Conservation (phyloP, 2,113 vertebrate genomes). For the Orcinus orca region DNA sequence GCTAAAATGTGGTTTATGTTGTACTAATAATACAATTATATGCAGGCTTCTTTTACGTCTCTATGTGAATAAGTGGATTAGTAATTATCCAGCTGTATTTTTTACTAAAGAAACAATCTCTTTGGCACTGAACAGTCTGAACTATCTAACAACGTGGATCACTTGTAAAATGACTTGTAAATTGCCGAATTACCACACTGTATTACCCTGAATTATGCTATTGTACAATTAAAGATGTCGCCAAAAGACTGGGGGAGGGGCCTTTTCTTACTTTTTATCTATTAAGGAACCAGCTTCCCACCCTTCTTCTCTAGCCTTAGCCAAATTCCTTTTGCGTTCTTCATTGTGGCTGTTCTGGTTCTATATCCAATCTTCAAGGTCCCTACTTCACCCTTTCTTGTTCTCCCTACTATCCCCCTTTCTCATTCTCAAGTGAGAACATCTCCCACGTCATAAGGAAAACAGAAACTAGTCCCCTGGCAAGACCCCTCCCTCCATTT, state of each 20-base stretch:
- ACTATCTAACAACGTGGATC: slow-evolving; percentile 1
- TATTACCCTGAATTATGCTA: slow-evolving; percentile 14
- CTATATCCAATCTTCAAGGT: background rate
- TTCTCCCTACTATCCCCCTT: background rate
- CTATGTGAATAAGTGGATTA: background rate
- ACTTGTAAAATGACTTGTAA: slow-evolving; percentile 43
- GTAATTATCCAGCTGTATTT: background rate
- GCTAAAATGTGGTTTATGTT: slow-evolving; percentile 3
- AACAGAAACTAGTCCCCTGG: background rate
- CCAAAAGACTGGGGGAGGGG: background rate
- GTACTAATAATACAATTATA: background rate
- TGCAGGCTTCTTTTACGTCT: background rate
- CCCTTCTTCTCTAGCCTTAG: background rate
- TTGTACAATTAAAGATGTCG: background rate
- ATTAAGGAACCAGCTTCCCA: background rate
- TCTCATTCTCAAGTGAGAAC: background rate
- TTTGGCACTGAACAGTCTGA: slow-evolving; percentile 14
- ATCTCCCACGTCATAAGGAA: background rate
- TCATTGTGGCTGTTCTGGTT: background rate
- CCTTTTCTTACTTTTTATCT: background rate
- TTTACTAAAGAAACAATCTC: slow-evolving; percentile 32
- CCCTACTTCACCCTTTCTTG: background rate
- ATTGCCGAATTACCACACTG: background rate
- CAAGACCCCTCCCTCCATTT: background rate
- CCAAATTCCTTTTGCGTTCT: background rate